Conservation (phyloP, 2,113 vertebrate genomes). For the Eonycteris spelaea region DNA sequence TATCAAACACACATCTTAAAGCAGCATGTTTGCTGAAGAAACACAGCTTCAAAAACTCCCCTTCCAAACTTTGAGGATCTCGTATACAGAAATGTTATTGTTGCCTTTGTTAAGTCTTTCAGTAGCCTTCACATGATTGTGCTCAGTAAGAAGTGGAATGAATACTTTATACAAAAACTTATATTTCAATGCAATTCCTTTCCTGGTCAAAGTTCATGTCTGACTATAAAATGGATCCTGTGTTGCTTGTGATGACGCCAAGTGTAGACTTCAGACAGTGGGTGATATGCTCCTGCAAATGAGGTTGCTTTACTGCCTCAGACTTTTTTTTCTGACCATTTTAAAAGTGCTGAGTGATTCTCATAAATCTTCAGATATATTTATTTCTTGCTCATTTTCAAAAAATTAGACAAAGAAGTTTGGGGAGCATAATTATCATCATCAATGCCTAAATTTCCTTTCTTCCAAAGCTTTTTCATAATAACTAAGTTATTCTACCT, state of each 20-base stretch:
- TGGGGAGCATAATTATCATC: neutral
- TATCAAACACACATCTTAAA: neutral
- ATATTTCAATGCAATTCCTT: neutral
- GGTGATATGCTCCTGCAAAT: neutral
- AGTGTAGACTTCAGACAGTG: neutral
- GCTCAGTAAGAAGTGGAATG: neutral
- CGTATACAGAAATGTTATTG: neutral
- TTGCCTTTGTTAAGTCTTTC: slow-evolving; percentile 1
- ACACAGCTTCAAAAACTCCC: neutral
- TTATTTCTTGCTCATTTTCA: slow-evolving; percentile 3
- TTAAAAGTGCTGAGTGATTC: neutral
- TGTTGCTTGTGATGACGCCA: neutral
- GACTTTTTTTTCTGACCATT: neutral
- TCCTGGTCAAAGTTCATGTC: neutral
- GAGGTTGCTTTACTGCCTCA: neutral
- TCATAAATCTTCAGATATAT: neutral
- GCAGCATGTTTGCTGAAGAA: neutral
- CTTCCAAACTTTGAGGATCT: neutral
- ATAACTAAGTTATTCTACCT: neutral
- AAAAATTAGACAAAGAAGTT: slow-evolving; percentile 18
- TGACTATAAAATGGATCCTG: neutral
- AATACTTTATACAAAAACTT: neutral
- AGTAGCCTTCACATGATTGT: neutral
- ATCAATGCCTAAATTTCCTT: slow-evolving; percentile 13
- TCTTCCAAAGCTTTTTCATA: slow-evolving; percentile 12